phyloP scores from a whole-genome alignment of 2,113 vertebrate species.

The Alectura lathami region DNA sequence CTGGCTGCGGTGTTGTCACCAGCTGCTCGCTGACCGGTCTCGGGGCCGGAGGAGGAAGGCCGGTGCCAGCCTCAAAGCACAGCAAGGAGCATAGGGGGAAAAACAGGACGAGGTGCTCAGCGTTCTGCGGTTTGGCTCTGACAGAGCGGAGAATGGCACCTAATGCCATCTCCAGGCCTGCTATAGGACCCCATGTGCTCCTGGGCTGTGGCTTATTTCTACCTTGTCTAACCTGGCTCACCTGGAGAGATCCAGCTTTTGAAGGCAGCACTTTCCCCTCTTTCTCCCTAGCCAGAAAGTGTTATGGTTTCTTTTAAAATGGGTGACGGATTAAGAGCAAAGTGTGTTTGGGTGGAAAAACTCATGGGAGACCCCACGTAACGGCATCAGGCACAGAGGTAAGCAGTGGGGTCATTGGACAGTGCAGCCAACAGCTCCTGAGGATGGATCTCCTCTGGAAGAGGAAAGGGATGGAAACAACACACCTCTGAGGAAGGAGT shows the following conservation, averaged over 20 bases:
- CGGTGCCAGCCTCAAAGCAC: no score
- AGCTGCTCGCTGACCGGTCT: no score
- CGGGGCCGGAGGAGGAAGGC: no score
- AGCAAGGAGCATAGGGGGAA: neutral
- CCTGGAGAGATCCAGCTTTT: neutral
- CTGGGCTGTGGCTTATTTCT: fast-evolving
- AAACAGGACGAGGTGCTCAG: no score
- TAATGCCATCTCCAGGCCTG: fast-evolving
- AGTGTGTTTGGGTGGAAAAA: neutral
- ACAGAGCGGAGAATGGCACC: neutral
- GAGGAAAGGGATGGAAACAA: neutral
- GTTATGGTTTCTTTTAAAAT: neutral
- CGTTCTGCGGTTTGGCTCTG: no score
- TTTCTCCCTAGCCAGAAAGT: neutral
- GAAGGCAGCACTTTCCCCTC: neutral
- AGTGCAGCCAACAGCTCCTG: neutral
- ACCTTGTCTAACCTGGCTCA: no score
- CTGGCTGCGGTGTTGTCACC: no score
- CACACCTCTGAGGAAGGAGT: neutral
- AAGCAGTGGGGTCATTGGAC: neutral
- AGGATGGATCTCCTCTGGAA: neutral
- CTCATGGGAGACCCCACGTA: fast-evolving
- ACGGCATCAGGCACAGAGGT: neutral
- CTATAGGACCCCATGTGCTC: fast-evolving
- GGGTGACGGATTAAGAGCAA: neutral